phyloP scores from a whole-genome alignment of 2,888 invertebrate species.

The Drosophila antonietae region DNA sequence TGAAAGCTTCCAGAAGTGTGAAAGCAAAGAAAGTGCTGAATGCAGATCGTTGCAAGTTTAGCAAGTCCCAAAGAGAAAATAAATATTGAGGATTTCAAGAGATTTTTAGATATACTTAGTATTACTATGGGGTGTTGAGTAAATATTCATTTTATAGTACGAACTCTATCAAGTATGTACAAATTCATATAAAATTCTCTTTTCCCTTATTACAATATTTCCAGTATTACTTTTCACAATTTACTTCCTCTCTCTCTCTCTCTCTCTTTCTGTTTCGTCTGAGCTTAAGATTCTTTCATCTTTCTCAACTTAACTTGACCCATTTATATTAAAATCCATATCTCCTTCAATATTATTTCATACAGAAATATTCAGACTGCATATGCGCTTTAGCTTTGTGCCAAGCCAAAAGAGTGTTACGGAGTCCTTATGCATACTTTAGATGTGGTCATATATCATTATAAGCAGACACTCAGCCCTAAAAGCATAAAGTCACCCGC shows the following conservation, averaged over 20 bases:
- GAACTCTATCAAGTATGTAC: no score
- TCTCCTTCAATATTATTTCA: background rate
- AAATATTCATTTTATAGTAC: no score
- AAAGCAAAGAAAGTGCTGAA: constrained; percentile 5
- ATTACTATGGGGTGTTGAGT: no score
- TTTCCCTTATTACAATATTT: background rate
- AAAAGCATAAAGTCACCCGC: constrained; percentile 1
- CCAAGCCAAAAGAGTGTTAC: background rate
- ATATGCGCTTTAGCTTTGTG: background rate
- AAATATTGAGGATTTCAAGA: background rate
- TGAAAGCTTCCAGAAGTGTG: background rate
- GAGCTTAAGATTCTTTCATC: background rate
- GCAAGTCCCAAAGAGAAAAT: background rate
- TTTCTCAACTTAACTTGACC: no score
- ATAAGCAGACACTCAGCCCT: constrained; percentile 1
- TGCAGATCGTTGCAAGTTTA: background rate
- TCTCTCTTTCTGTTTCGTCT: no score
- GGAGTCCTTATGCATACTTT: background rate
- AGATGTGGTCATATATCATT: constrained; percentile 3
- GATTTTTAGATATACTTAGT: background rate
- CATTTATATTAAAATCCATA: background rate
- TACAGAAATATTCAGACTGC: background rate
- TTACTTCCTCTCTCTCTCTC: background rate
- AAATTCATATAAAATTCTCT: background rate
- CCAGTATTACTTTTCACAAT: background rate